A percentile compares a stretch with the other conserved stretches of the same genome.
Conservation (phyloP, 2,797 vertebrate genomes). For the Acrocephalus scirpaceus region DNA sequence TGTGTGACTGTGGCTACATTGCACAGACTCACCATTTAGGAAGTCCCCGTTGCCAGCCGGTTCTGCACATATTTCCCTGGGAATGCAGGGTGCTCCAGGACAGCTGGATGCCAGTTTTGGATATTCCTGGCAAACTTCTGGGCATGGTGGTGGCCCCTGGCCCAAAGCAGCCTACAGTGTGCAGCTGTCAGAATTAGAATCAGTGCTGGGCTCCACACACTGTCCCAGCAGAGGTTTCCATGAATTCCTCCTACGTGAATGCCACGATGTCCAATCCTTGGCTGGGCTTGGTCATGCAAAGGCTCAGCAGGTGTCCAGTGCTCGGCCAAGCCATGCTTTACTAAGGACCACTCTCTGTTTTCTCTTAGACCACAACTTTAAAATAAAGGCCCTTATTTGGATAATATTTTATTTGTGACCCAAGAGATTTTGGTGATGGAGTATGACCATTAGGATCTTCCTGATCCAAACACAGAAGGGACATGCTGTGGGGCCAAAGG, state of each 20-base stretch:
- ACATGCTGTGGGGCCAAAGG: fast-evolving
- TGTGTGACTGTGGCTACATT: neutral
- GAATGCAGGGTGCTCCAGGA: neutral
- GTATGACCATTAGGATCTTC: neutral
- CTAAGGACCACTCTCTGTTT: neutral
- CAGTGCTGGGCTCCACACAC: neutral
- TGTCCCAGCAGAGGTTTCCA: neutral
- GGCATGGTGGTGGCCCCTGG: neutral
- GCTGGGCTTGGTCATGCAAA: neutral
- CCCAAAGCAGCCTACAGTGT: neutral
- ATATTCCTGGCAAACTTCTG: neutral
- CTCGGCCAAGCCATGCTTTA: neutral
- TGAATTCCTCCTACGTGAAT: neutral
- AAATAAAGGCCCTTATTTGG: neutral
- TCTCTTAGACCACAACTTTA: neutral
- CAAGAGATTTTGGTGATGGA: neutral
- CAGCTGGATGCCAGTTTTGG: neutral
- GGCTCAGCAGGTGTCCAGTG: neutral
- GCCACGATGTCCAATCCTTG: neutral
- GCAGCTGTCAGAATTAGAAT: neutral
- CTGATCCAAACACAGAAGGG: neutral
- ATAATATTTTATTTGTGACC: neutral
- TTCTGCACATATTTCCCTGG: neutral
- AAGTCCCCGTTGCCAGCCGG: neutral
- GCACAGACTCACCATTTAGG: neutral